These are phyloP conservation scores for Poecile atricapillus DNA, from an alignment of 2,113 vertebrate species.

Conservation along the genomic window DNA sequence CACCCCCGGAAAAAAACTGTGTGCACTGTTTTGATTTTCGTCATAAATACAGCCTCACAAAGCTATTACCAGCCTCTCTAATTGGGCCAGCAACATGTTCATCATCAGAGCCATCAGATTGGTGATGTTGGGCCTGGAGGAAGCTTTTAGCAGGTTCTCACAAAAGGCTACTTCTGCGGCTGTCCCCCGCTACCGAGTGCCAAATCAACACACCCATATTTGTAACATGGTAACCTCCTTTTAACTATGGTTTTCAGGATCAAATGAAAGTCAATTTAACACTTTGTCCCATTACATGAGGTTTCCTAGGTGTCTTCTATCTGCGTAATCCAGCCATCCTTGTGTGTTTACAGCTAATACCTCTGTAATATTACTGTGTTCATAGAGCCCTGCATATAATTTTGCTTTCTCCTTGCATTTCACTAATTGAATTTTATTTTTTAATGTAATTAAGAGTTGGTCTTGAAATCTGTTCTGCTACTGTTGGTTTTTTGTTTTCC, in stretches of 20 bases:
- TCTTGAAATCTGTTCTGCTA: not conserved
- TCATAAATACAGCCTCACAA: not conserved
- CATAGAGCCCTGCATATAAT: not conserved
- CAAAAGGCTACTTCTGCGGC: too few species aligned
- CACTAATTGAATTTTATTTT: slow-evolving; percentile 3
- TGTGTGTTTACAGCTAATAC: not conserved
- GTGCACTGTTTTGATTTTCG: rapidly evolving
- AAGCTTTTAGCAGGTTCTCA: not conserved
- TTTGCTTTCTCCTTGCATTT: not conserved
- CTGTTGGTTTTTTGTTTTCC: not conserved
- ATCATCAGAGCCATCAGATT: not conserved
- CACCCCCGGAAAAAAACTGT: too few species aligned
- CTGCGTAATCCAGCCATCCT: not conserved
- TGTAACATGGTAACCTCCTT: not conserved
- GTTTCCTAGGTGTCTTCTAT: not conserved
- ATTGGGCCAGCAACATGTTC: not conserved
- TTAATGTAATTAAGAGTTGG: not conserved
- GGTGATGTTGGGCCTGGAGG: too few species aligned
- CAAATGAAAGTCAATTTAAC: not conserved
- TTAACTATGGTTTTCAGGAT: not conserved
- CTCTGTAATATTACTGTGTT: not conserved
- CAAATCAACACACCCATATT: not conserved
- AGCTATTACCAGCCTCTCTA: not conserved
- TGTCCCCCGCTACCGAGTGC: not conserved
- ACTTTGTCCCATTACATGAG: not conserved